phyloP scores from a whole-genome alignment of 2,888 invertebrate species.

The Bugulina stolonifera region DNA sequence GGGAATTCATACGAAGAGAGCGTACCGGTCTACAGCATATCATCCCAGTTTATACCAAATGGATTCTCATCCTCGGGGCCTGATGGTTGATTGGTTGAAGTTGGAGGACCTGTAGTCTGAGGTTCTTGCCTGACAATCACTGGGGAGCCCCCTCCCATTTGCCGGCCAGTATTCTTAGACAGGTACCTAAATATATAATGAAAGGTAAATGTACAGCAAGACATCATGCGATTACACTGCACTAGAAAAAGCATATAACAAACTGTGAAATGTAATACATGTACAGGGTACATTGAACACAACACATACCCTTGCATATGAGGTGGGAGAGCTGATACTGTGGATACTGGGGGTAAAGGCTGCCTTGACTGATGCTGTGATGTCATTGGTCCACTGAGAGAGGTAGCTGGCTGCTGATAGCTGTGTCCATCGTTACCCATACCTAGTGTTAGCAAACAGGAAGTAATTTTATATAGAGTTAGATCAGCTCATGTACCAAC shows the following conservation, averaged over 20 bases:
- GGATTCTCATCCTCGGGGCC: slow-evolving; percentile 21
- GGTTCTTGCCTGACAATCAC: slow-evolving; percentile 14
- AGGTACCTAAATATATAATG: not conserved
- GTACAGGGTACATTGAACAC: not conserved
- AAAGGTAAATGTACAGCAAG: too few species aligned
- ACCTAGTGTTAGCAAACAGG: too few species aligned
- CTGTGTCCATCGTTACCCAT: not conserved
- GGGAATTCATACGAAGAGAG: too few species aligned
- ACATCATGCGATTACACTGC: not conserved
- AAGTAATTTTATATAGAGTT: too few species aligned
- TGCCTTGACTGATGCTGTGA: slow-evolving; percentile 18
- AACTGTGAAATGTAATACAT: not conserved
- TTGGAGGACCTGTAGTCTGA: not conserved
- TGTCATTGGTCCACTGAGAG: slow-evolving; percentile 14
- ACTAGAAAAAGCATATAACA: not conserved
- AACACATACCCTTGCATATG: slow-evolving; percentile 15
- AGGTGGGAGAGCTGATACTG: slow-evolving; percentile 9
- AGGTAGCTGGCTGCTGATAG: not conserved
- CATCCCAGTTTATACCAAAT: slow-evolving; percentile 25
- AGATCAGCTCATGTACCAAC: too few species aligned
- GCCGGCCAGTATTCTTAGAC: not conserved
- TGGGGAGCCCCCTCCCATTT: not conserved
- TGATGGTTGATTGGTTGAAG: not conserved
- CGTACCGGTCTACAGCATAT: slow-evolving; percentile 25
- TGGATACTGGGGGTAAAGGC: slow-evolving; percentile 2